Conservation (phyloP, 1,140 invertebrate genomes). For the Aphelinus certus region DNA sequence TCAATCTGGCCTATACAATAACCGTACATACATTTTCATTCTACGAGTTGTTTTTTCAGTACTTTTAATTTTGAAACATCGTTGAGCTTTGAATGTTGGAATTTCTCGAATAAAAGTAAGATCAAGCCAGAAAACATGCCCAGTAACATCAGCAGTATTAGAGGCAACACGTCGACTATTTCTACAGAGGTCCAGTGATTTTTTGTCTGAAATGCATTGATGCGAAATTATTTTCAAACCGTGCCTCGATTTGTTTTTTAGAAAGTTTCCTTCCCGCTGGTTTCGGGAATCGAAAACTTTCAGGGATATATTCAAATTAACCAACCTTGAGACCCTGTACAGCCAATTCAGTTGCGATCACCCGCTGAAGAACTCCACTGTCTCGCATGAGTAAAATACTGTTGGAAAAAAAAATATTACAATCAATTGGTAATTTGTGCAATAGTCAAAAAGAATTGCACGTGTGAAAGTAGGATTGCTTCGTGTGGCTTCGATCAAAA, state of each 20-base stretch:
- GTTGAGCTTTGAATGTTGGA: conserved; percentile 25
- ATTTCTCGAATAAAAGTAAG: conserved; percentile 43
- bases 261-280: neutral
- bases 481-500: too few relatives aligned
- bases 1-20: too few relatives aligned
- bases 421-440: too few relatives aligned
- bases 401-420: conserved; percentile 7
- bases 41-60: too few relatives aligned
- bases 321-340: conserved; percentile 39
- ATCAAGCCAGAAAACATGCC: conserved; percentile 41
- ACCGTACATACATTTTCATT: too few relatives aligned
- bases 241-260: conserved; percentile 1
- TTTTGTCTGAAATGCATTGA: conserved; percentile 35
- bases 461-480: too few relatives aligned
- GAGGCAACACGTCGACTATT: conserved; percentile 52
- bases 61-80: neutral
- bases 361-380: conserved; percentile 59
- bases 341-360: conserved; percentile 56
- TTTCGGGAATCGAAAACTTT: too few relatives aligned
- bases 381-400: conserved; percentile 59
- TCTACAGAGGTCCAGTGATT: conserved; percentile 50
- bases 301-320: neutral
- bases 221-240: conserved; percentile 18
- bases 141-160: conserved; percentile 47
- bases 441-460: too few relatives aligned